These are phyloP conservation scores for Pseudonaja textilis DNA, from an alignment of 2,113 vertebrate genomes.

Conservation along the genomic window DNA sequence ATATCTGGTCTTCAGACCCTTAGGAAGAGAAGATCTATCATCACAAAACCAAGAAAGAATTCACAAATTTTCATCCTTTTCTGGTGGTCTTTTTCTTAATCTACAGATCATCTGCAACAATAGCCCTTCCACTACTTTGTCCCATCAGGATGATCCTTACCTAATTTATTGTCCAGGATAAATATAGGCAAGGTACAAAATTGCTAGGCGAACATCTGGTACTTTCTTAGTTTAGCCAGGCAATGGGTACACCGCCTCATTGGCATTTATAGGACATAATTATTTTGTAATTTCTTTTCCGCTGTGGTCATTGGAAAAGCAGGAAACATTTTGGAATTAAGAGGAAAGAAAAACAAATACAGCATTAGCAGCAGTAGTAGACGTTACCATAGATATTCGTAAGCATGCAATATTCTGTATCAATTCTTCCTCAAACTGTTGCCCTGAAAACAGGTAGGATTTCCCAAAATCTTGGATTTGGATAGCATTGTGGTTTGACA, in stretches of 20 bases:
- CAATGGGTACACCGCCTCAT: not conserved
- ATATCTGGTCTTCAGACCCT: not conserved
- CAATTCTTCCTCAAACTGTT: not conserved
- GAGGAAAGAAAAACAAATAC: not conserved
- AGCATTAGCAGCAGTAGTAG: not conserved
- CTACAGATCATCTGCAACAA: not conserved
- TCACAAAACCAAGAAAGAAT: not conserved
- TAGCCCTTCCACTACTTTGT: not conserved
- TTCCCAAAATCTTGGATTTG: not conserved
- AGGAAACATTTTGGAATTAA: not conserved
- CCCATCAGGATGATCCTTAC: not conserved
- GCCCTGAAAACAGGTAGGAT: not conserved
- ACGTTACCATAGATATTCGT: not conserved
- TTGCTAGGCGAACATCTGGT: constrained; percentile 19
- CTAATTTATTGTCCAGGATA: constrained; percentile 7
- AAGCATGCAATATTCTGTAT: not conserved
- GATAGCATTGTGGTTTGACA: not conserved
- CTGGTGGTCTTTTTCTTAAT: not conserved
- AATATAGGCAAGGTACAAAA: constrained; percentile 22
- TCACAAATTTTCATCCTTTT: not conserved
- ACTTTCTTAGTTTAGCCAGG: constrained; percentile 15
- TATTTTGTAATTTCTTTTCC: constrained; percentile 5
- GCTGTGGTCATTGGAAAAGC: constrained; percentile 10
- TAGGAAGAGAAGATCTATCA: not conserved
- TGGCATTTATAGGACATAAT: constrained; percentile 11